Conservation (phyloP, 2,113 vertebrate genomes). For the Engystomops pustulosus region DNA sequence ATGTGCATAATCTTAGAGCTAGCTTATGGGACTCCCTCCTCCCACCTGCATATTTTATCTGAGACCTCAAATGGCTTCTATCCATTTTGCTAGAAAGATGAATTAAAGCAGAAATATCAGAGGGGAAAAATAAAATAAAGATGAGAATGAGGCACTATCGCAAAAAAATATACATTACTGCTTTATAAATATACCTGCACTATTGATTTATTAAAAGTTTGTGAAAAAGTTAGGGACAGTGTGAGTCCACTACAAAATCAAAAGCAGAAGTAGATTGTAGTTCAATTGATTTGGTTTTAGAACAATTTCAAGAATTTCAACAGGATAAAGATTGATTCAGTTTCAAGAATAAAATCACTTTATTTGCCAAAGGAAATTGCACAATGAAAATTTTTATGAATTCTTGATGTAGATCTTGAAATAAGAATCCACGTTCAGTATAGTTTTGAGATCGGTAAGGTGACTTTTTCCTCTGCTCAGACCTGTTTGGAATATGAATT, state of each 20-base stretch:
- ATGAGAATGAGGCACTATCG: too few relatives aligned
- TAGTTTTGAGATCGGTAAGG: slow-evolving; percentile 53
- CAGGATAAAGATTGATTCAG: slow-evolving; percentile 11
- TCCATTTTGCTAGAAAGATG: too few relatives aligned
- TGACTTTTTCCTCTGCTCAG: slow-evolving; percentile 56
- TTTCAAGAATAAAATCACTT: slow-evolving; percentile 44
- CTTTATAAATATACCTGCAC: too few relatives aligned
- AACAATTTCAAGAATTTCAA: slow-evolving; percentile 36
- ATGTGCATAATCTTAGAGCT: too few relatives aligned
- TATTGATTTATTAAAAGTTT: too few relatives aligned
- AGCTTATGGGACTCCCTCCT: too few relatives aligned
- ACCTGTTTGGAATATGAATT: slow-evolving; percentile 58
- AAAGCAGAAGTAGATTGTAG: slow-evolving; percentile 11
- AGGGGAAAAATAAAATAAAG: too few relatives aligned
- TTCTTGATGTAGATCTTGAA: slow-evolving; percentile 56
- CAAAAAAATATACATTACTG: too few relatives aligned
- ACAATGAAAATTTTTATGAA: slow-evolving; percentile 48
- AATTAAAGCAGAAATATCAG: too few relatives aligned
- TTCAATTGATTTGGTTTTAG: slow-evolving; percentile 4
- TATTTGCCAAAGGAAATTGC: slow-evolving; percentile 56
- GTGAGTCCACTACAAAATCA: slow-evolving; percentile 31
- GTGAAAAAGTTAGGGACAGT: too few relatives aligned
- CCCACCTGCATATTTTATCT: too few relatives aligned
- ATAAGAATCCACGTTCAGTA: slow-evolving; percentile 53
- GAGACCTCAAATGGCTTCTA: too few relatives aligned